Percentiles rank a stretch among this genome's conserved stretches.
Evolutionary conservation across 1,140 invertebrate species (phyloP).

Genomic region (Drosophila setifemur): DNA sequence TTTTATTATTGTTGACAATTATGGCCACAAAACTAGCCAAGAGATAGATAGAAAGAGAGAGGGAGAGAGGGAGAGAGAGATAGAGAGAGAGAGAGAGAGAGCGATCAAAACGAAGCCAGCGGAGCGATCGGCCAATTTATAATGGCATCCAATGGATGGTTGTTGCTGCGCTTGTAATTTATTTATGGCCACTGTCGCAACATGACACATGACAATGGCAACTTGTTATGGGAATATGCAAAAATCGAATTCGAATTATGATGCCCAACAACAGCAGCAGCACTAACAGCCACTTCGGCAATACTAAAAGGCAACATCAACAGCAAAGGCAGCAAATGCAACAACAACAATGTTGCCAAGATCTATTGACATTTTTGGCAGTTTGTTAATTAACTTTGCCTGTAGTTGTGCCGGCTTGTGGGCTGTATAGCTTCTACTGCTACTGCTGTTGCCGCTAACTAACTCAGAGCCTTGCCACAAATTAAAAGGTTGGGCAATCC

Average conservation of each 20-base stretch:
- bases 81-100: constrained; percentile 24
- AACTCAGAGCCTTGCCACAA: constrained; percentile 63
- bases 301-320: constrained; percentile 1
- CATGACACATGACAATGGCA: constrained; percentile 79
- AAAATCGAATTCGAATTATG: constrained; percentile 78
- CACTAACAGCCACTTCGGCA: constrained; percentile 27
- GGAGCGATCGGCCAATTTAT: constrained; percentile 61
- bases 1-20: constrained; percentile 76
- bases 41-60: not conserved
- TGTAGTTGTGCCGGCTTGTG: constrained; percentile 28
- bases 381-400: constrained; percentile 80
- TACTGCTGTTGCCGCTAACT: constrained; percentile 52
- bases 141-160: constrained; percentile 66
- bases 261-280: constrained; percentile 53
- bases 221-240: constrained; percentile 80
- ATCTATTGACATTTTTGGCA: constrained; percentile 78
- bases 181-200: constrained; percentile 77
- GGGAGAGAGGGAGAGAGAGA: constrained; percentile 10
- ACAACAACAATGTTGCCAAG: constrained; percentile 43
- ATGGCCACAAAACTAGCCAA: constrained; percentile 42
- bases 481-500: constrained; percentile 77
- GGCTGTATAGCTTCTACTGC: constrained; percentile 30
- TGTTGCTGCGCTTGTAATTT: constrained; percentile 70
- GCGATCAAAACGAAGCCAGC: constrained; percentile 5
- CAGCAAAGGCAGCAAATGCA: constrained; percentile 13